Evolutionary conservation across 2,888 invertebrate genomes (phyloP).

Genomic region (Neocrepidodera transversa): DNA sequence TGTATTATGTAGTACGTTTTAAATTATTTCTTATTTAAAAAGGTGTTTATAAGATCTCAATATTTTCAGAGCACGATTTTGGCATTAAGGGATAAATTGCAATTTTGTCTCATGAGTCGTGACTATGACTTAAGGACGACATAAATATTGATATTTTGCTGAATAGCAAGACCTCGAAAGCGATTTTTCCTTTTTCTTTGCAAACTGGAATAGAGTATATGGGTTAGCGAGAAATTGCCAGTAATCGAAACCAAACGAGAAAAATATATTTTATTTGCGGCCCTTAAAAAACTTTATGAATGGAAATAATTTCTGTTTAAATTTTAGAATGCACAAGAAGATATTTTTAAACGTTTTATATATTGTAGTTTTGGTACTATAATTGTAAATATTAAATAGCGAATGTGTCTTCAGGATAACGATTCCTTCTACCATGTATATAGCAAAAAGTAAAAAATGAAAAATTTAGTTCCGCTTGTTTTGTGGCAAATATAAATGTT

Average conservation of each 20-base stretch:
- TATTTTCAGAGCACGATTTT: not conserved
- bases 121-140: slow-evolving; percentile 6
- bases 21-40: too few relatives aligned
- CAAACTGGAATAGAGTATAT: not conserved
- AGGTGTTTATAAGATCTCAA: too few relatives aligned
- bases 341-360: too few relatives aligned
- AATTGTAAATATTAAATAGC: too few relatives aligned
- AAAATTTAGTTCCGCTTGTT: too few relatives aligned
- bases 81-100: slow-evolving; percentile 3
- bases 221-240: slow-evolving; percentile 6
- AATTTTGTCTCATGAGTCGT: slow-evolving; percentile 1
- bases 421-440: too few relatives aligned
- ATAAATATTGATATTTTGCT: slow-evolving; percentile 23
- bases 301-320: not conserved
- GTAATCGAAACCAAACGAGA: slow-evolving; percentile 7
- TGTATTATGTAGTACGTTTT: too few relatives aligned
- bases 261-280: slow-evolving; percentile 3
- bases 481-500: too few relatives aligned
- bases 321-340: too few relatives aligned
- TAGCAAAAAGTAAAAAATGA: too few relatives aligned
- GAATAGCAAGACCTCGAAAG: slow-evolving; percentile 7
- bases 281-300: not conserved
- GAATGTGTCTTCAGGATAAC: too few relatives aligned
- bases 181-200: not conserved
- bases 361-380: too few relatives aligned